A percentile compares a stretch with the other conserved stretches of the same genome.
Conservation (phyloP, 2,113 vertebrate genomes). For the Argyrosomus japonicus region DNA sequence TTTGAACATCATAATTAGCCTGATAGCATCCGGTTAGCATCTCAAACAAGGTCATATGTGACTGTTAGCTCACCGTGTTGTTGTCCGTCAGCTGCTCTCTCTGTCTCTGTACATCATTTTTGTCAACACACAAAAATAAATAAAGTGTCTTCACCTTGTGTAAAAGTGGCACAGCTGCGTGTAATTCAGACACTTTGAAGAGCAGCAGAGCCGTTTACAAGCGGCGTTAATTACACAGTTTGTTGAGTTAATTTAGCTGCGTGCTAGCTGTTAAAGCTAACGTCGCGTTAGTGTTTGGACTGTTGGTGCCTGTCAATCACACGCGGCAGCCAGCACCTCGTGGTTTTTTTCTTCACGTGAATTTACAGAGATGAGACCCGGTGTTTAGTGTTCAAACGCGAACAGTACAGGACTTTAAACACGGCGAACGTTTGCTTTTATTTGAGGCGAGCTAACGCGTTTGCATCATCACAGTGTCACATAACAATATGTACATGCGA, state of each 20-base stretch:
- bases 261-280: slow-evolving; percentile 42
- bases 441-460: neutral
- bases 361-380: neutral
- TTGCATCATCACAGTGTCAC: neutral
- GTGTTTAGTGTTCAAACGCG: neutral
- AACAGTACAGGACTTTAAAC: neutral
- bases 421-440: neutral
- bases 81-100: slow-evolving; percentile 16
- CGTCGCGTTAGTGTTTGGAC: neutral
- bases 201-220: no score
- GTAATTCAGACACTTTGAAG: rapidly evolving
- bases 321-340: neutral
- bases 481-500: neutral
- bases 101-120: neutral
- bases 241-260: neutral
- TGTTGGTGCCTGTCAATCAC: slow-evolving; percentile 45
- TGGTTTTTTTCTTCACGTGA: neutral
- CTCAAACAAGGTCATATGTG: slow-evolving; percentile 45
- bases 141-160: no score
- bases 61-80: slow-evolving; percentile 14
- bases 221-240: no score
- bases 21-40: slow-evolving; percentile 45
- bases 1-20: neutral
- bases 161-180: neutral
- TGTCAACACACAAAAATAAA: no score